Evolutionary conservation across 1,140 invertebrate species (phyloP).

Genomic region (Cotesia vestalis): DNA sequence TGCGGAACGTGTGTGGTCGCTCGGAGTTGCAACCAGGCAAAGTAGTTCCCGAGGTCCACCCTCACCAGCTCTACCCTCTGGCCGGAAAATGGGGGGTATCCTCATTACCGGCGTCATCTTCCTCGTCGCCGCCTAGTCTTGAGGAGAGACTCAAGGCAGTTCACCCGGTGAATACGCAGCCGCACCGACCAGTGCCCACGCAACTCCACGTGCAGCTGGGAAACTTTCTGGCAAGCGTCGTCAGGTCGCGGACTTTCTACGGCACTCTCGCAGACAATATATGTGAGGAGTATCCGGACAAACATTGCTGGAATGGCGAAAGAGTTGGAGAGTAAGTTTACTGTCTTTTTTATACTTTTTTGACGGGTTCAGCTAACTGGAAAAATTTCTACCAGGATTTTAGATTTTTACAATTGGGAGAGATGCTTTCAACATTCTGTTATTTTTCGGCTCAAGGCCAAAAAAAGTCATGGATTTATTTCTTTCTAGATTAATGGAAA

Average conservation of each 20-base stretch:
- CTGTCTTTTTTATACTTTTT: background rate
- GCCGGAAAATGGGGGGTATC: conserved; percentile 1
- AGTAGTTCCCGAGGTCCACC: conserved; percentile 22
- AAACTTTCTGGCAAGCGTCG: conserved; percentile 73
- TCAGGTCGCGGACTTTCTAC: conserved; percentile 76
- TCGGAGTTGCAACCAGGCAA: conserved; percentile 47
- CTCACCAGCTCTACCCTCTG: conserved; percentile 7
- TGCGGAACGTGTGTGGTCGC: conserved; percentile 56
- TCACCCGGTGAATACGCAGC: conserved; percentile 18
- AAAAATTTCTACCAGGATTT: no score
- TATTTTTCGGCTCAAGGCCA: no score
- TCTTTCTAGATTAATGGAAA: no score
- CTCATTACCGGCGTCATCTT: conserved; percentile 9
- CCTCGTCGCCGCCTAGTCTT: conserved; percentile 19
- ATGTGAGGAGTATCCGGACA: conserved; percentile 69
- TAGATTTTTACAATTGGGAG: no score
- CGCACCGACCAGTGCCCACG: conserved; percentile 43
- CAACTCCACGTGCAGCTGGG: conserved; percentile 66
- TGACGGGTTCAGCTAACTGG: no score
- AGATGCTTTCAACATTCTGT: no score
- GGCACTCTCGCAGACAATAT: conserved; percentile 74
- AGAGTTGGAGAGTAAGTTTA: conserved; percentile 77
- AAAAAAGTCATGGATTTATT: no score
- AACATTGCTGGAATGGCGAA: conserved; percentile 79
- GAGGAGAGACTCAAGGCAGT: conserved; percentile 20